Evolutionary conservation across 1,140 invertebrate species (phyloP).

Genomic region (Anastatus disparis): DNA sequence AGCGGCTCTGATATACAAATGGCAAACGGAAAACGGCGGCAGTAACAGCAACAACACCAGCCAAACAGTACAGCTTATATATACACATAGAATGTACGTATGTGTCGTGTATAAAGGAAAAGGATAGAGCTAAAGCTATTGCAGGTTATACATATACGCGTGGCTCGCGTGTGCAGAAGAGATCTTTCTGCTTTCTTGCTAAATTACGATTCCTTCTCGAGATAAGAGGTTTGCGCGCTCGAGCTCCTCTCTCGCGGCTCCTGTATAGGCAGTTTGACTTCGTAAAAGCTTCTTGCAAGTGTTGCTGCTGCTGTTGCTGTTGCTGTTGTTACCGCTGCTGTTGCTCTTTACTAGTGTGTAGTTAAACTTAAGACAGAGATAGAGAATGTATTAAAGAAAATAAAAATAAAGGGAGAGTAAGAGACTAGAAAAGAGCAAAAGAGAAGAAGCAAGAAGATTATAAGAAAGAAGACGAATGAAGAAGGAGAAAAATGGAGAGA

Average conservation of each 20-base stretch:
- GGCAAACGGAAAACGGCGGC: not conserved
- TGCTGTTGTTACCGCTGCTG: no score
- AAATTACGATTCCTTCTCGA: conserved; percentile 26
- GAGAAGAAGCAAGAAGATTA: not conserved
- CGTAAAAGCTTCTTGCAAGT: not conserved
- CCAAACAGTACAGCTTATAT: no score
- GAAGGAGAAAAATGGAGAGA: no score
- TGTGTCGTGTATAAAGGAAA: no score
- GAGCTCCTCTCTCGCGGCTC: conserved; percentile 15
- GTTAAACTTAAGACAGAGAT: not conserved
- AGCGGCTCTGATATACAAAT: not conserved
- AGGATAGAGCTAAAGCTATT: no score
- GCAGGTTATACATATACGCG: no score
- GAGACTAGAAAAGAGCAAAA: not conserved
- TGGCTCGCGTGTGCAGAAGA: conserved; percentile 15
- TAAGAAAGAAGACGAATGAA: not conserved
- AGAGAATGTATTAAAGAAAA: not conserved
- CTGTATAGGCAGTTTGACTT: not conserved
- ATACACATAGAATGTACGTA: no score
- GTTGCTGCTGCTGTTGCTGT: not conserved
- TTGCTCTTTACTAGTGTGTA: no score
- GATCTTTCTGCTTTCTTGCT: conserved; percentile 4
- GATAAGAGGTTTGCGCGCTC: conserved; percentile 11
- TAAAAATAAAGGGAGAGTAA: not conserved
- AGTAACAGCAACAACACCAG: not conserved